Base-by-base conservation (phyloP, 2,888 invertebrate genomes). In the Deroplatys truncata region DNA sequence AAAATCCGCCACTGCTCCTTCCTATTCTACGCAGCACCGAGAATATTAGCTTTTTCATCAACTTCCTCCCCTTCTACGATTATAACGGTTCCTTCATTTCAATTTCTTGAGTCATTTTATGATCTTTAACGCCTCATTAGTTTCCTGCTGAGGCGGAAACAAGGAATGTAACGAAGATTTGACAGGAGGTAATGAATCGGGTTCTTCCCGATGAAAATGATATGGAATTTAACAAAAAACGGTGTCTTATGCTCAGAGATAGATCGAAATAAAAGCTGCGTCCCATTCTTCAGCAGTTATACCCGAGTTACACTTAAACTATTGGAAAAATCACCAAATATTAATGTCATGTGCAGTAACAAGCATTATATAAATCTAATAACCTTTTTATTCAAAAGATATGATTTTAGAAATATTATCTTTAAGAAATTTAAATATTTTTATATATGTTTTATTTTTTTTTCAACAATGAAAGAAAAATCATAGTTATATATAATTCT, bases 51-150 rank as follows among this genome's bases (percentile, higher is more conserved):
- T 72, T 72, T 72, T 72, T 72, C 56, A 72, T 72, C 56, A 72
- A 72, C 56, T 72, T 25, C 56, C 56, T 25, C 56, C 56, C 56
- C 56, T 72, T 72, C 56, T 25, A 20, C 56, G 56, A 72, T 72
- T 72, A 72, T 72, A 72, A 72, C 25, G 56, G 56, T 72, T 72
- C 28, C n/a, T 72, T 86, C 86, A 86, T 86, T 86, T 72, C 72
- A 56, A 72, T 86, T 86, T 86, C 49, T 86, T 86, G 86, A 49
- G 28, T 86, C 85, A 85, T 85, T 85, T 85, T 85, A 25, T 85
- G 43, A 85, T 85, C 85, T 88, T 88, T 82, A 82, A 28, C 29
- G 83, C 31, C 84, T 43, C 88, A 88, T 88, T 88, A 88, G 88
- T 28, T 84, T 29, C 84, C 56, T 49, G 83, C 88, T 88, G n/a